These are phyloP conservation scores for Australoheros scitulus DNA, from an alignment of 2,113 vertebrate genomes.

Conservation along the genomic window DNA sequence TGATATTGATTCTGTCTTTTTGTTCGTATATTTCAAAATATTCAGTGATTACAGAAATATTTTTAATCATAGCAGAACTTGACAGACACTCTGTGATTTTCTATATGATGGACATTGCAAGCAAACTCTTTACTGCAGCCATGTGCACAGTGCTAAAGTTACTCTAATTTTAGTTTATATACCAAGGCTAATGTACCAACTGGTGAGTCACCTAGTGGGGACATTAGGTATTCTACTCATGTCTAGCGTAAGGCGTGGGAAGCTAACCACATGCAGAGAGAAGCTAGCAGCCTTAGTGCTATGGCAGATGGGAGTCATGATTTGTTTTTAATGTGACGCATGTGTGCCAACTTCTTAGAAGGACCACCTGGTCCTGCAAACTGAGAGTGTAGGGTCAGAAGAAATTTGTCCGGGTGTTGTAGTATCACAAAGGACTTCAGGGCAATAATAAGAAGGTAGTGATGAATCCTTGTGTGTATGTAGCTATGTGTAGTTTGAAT, in stretches of 20 bases:
- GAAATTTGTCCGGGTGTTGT: conserved; percentile 30
- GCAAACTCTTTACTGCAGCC: neutral
- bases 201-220: conserved; percentile 19
- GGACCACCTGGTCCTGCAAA: conserved; percentile 51
- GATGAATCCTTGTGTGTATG: neutral
- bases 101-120: neutral
- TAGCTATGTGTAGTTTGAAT: neutral
- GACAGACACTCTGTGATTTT: neutral
- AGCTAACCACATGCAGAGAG: conserved; percentile 54
- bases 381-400: conserved; percentile 47
- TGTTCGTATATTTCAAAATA: neutral
- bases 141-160: neutral
- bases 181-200: conserved; percentile 43
- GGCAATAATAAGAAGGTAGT: neutral
- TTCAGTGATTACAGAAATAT: neutral
- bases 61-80: neutral
- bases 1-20: neutral
- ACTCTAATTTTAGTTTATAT: conserved; percentile 32
- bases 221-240: conserved; percentile 61
- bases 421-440: neutral
- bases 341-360: conserved; percentile 37
- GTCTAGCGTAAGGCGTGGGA: conserved; percentile 40
- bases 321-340: conserved; percentile 72
- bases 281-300: conserved; percentile 20
- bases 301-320: conserved; percentile 68